A percentile compares a stretch with the other conserved stretches of the same genome.
These are phyloP conservation scores for Gadus chalcogrammus DNA, from an alignment of 2,113 vertebrate genomes.

Conservation along the genomic window DNA sequence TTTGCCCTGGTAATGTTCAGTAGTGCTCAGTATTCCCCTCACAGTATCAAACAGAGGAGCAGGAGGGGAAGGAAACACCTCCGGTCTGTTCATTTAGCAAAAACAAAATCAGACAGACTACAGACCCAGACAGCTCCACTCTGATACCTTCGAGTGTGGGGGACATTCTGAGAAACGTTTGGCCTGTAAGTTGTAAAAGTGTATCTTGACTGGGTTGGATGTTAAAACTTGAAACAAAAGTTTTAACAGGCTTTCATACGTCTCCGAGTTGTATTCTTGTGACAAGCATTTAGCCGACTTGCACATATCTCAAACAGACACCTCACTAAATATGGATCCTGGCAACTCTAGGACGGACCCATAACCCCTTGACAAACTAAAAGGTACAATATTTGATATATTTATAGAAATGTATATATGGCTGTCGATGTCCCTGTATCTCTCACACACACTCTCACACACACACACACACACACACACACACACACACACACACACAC, in stretches of 20 bases:
- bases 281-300: too few relatives aligned
- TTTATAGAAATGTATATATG: not conserved
- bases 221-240: too few relatives aligned
- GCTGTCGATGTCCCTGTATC: not conserved
- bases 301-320: too few relatives aligned
- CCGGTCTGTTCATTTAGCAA: slow-evolving; percentile 63
- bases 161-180: too few relatives aligned
- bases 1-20: slow-evolving; percentile 61
- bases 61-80: slow-evolving; percentile 65
- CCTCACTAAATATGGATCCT: too few relatives aligned
- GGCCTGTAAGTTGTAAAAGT: too few relatives aligned
- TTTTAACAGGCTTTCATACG: too few relatives aligned
- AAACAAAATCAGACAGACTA: slow-evolving; percentile 57
- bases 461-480: slow-evolving; percentile 11
- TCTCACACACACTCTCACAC: not conserved
- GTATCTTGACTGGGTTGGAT: too few relatives aligned
- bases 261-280: too few relatives aligned
- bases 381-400: not conserved
- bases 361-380: not conserved
- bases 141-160: not conserved
- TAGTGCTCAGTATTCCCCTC: slow-evolving; percentile 68
- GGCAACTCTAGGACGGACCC: too few relatives aligned
- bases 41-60: slow-evolving; percentile 58
- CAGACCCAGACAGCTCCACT: slow-evolving; percentile 14
- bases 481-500: not conserved